Conservation (phyloP, 2,888 invertebrate genomes). For the Chrysomela aeneicollis region DNA sequence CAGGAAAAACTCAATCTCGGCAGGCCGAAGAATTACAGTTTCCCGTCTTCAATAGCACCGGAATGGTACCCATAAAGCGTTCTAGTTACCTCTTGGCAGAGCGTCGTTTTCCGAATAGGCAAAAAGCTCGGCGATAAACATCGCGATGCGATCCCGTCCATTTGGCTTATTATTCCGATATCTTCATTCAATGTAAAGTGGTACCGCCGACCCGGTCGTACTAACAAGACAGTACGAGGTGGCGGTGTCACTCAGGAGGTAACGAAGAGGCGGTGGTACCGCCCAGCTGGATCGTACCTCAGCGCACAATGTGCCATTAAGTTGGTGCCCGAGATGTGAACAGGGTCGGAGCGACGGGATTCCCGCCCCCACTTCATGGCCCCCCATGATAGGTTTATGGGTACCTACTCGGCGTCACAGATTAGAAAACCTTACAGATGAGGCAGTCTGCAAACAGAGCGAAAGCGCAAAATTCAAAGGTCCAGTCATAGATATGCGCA, state of each 20-base stretch:
- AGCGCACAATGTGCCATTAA: slow-evolving; percentile 69
- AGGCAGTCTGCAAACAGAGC: too few relatives aligned
- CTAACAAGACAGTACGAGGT: slow-evolving; percentile 63
- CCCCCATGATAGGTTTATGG: too few relatives aligned
- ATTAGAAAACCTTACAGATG: too few relatives aligned
- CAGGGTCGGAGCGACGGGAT: not conserved
- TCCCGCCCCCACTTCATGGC: too few relatives aligned
- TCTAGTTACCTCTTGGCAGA: slow-evolving; percentile 46
- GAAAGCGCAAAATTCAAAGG: too few relatives aligned
- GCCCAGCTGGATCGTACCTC: slow-evolving; percentile 60
- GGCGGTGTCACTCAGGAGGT: slow-evolving; percentile 60
- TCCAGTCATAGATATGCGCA: too few relatives aligned
- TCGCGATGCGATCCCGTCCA: slow-evolving; percentile 53
- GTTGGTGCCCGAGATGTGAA: slow-evolving; percentile 27
- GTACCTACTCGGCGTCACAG: too few relatives aligned
- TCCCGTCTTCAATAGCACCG: slow-evolving; percentile 47
- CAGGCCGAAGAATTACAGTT: slow-evolving; percentile 34
- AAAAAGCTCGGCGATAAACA: slow-evolving; percentile 48
- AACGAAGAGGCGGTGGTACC: slow-evolving; percentile 55
- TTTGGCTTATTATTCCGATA: slow-evolving; percentile 61
- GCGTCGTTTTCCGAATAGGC: slow-evolving; percentile 42
- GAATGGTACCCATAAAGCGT: slow-evolving; percentile 46
- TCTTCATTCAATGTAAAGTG: slow-evolving; percentile 63
- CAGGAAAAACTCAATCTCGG: slow-evolving; percentile 9
- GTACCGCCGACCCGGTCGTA: slow-evolving; percentile 53